A percentile compares a stretch with the other conserved stretches of the same genome.
These are phyloP conservation scores for Actinia equina DNA, from an alignment of 64 coral and sea anemone genomes.

Conservation along the genomic window DNA sequence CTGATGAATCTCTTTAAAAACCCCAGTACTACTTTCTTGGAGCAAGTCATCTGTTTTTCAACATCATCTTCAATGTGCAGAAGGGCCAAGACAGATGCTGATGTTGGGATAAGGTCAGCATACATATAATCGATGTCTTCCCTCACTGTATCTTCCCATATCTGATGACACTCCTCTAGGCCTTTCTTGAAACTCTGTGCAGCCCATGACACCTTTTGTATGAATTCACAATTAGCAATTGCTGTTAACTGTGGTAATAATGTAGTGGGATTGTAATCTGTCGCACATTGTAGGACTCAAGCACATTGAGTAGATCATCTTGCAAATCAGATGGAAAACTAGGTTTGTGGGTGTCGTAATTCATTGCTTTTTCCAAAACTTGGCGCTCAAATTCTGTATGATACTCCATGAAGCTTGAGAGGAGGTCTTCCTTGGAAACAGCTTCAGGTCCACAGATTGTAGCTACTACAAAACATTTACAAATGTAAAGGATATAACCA, in stretches of 20 bases:
- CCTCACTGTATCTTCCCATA: constrained; percentile 31
- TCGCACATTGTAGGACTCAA: constrained; percentile 31
- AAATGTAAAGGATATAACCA: constrained; percentile 30
- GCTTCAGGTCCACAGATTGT: constrained; percentile 34
- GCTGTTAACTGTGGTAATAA: constrained; percentile 37
- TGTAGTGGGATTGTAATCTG: constrained; percentile 19
- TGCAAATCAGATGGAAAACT: constrained; percentile 18
- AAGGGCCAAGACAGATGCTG: not conserved
- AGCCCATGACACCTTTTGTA: constrained; percentile 56
- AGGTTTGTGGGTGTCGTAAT: not conserved
- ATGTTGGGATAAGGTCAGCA: constrained; percentile 22
- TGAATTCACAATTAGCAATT: constrained; percentile 54
- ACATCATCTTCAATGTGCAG: constrained; percentile 17
- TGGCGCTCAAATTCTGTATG: constrained; percentile 40
- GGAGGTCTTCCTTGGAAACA: constrained; percentile 40
- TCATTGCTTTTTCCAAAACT: constrained; percentile 18
- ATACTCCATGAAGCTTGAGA: constrained; percentile 43
- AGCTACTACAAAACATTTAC: constrained; percentile 40
- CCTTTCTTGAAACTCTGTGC: constrained; percentile 33
- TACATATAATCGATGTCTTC: constrained; percentile 48
- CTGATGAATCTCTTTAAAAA: constrained; percentile 41
- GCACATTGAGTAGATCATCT: constrained; percentile 26
- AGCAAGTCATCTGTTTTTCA: constrained; percentile 21
- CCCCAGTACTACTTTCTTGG: constrained; percentile 25
- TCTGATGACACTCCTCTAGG: constrained; percentile 40